Base-by-base conservation (phyloP, 1,140 invertebrate species). In the Meloidogyne chitwoodi region DNA sequence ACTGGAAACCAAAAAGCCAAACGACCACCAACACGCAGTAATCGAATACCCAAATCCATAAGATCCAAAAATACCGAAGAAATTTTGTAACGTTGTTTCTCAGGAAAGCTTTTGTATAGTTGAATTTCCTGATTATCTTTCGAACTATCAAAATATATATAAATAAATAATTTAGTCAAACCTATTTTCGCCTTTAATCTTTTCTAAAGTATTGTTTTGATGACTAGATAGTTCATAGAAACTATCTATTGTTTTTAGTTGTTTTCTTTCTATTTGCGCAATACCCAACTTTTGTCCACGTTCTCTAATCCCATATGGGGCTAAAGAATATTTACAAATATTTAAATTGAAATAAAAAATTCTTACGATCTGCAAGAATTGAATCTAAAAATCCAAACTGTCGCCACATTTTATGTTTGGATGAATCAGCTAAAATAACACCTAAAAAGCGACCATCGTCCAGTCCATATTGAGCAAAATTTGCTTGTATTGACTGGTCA, bases 1-100 rank as follows among this genome's bases (percentile, higher is more conserved):
- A 89, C 87, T 26, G 89, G 89, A 66, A 89, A 87, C 89, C 89
- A 90, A 82, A 88, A 90, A 0, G 89, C 88, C 1, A 90, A 83
- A 31, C 88, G 79, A 8, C 89, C 89, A 66, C 85, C 83, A 16
- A 85, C 29, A 14, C 76, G 76, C 10, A 90, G 79, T 77, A 83
- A 85, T 71, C 80, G 83, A n/a, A 88, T 88, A 31, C 89, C 83
- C 83, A 89, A 88, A 79, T 89, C 87, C 38, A 90, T 81, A 8
- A 90, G 80, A 78, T 90, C 89, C 66, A 80, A 83, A 74, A 88
- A 89, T 10, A 89, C 88, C 56, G 88, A 85, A 4, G 87, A 85
- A 31, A 90, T 79, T 64, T 85, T 80, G 75, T 90, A 90, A 19
- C 86, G 83, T 16, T 80, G 61, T 72, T 88, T 88, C 72, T 88